Conservation (phyloP, 2,888 invertebrate genomes). For the Muscina levida region DNA sequence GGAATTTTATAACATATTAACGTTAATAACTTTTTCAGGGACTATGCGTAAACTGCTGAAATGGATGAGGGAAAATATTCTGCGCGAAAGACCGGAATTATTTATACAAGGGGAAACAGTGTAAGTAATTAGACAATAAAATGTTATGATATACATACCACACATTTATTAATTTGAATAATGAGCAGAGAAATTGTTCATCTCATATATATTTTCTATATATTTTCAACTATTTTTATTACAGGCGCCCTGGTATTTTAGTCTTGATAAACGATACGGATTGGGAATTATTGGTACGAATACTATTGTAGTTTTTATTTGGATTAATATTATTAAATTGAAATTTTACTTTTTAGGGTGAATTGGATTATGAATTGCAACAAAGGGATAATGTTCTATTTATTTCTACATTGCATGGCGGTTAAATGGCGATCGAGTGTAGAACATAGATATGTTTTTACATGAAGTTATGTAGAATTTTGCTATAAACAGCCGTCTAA, state of each 20-base stretch:
- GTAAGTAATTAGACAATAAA: constrained; percentile 74
- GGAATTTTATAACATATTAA: neutral
- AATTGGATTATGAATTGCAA: constrained; percentile 86
- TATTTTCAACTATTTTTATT: constrained; percentile 49
- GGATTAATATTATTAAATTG: neutral
- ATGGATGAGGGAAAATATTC: constrained; percentile 92
- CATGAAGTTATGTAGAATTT: too few relatives aligned
- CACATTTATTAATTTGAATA: too few relatives aligned
- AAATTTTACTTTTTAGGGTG: constrained; percentile 80
- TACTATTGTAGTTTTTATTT: neutral
- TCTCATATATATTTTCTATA: too few relatives aligned
- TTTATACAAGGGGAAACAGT: constrained; percentile 81
- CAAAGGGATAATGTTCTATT: constrained; percentile 87
- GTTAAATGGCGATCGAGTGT: constrained; percentile 80
- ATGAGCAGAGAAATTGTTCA: too few relatives aligned
- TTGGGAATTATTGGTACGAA: constrained; percentile 90
- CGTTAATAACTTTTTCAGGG: constrained; percentile 80
- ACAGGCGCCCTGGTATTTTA: constrained; percentile 91
- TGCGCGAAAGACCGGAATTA: constrained; percentile 90
- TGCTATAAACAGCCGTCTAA: too few relatives aligned
- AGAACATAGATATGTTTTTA: too few relatives aligned
- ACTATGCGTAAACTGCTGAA: constrained; percentile 86
- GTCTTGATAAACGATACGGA: constrained; percentile 97
- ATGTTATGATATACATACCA: too few relatives aligned
- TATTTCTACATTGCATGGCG: constrained; percentile 92